Percentiles rank a stretch among this genome's conserved stretches.
phyloP scores from a whole-genome alignment of 1,140 invertebrate genomes.

The Calephelis virginiensis region DNA sequence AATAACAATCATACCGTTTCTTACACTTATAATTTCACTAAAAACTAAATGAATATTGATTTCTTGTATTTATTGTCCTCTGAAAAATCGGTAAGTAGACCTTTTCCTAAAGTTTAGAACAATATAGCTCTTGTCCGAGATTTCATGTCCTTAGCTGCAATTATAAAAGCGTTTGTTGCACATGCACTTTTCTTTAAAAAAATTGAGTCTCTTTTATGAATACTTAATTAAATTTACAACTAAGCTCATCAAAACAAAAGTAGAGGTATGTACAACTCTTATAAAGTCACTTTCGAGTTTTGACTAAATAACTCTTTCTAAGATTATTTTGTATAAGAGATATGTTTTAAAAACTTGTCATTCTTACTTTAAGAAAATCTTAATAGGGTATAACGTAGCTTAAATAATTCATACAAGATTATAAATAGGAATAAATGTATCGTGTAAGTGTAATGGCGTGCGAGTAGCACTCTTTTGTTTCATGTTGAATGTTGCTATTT shows the following conservation, averaged over 20 bases:
- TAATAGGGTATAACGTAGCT: slow-evolving; percentile 5
- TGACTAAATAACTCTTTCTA: slow-evolving; percentile 11
- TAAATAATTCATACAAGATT: slow-evolving; percentile 20
- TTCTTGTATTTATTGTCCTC: no score
- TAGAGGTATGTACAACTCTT: not conserved
- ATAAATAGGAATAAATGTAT: slow-evolving; percentile 30
- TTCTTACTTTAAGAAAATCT: slow-evolving; percentile 16
- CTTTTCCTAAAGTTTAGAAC: no score
- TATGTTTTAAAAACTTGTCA: slow-evolving; percentile 30
- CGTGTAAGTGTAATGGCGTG: slow-evolving; percentile 37
- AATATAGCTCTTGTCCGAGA: no score
- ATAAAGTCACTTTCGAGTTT: slow-evolving; percentile 11
- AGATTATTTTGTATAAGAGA: slow-evolving; percentile 22
- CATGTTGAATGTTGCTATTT: slow-evolving; percentile 30
- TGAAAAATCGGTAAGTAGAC: no score
- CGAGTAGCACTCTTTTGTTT: slow-evolving; percentile 48
- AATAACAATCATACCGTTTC: no score
- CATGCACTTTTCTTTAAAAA: not conserved
- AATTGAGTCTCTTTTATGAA: slow-evolving; percentile 4
- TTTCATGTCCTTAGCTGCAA: no score
- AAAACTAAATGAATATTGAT: no score
- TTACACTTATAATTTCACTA: no score
- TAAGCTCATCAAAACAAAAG: slow-evolving; percentile 10
- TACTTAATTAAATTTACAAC: not conserved
- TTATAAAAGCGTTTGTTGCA: not conserved